Base-by-base conservation (phyloP, 2,888 invertebrate species). In the Leptinotarsa rubiginosa region DNA sequence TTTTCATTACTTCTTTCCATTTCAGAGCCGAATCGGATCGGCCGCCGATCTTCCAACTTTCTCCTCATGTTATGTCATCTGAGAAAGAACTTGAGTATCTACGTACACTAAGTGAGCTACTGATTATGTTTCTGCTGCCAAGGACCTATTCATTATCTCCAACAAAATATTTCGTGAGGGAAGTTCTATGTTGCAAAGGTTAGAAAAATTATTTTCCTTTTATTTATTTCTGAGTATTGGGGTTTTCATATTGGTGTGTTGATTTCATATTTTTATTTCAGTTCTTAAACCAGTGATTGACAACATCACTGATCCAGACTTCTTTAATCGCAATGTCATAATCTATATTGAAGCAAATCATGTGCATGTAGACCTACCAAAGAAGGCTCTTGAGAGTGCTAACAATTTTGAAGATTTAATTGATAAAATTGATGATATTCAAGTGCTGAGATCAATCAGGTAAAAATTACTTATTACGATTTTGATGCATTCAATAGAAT, bases 341-440 rank as follows among this genome's bases (percentile, higher is more conserved):
- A 91, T 92, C 78, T 96, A 96, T 86, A 91, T 97, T 77, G 93
- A 95, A 86, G 93, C 94, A 25, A 94, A 96, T 78, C 92, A 95
- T 83, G 92, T 93, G 72, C 92, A 93, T 0, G 92, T 93, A 71
- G 93, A 94, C 25, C 93, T 95, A 87, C 95, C 95, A 80, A 91
- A 93, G 68, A 91, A 93, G 79, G 95, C 95, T 1, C 96, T 96
- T 84, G 95, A 96, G 83, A 95, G 95, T 86, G 96, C 96, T 0
- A 94, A 95, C 78, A 96, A 95, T 67, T 97, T 96, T 85, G 96
- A 97, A 86, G 96, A 96, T 79, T 92, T 96, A 83, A 96, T 97
- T 72, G 94, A 94, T 81, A 93, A 91, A 83, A 94, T 94, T 78
- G 92, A 92, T 80, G 95, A 95, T 87, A 88, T 96, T 75, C 96